A percentile compares a stretch with the other conserved stretches of the same genome.
Evolutionary conservation across 2,888 invertebrate species (phyloP).

Genomic region (Piscicola geometra): DNA sequence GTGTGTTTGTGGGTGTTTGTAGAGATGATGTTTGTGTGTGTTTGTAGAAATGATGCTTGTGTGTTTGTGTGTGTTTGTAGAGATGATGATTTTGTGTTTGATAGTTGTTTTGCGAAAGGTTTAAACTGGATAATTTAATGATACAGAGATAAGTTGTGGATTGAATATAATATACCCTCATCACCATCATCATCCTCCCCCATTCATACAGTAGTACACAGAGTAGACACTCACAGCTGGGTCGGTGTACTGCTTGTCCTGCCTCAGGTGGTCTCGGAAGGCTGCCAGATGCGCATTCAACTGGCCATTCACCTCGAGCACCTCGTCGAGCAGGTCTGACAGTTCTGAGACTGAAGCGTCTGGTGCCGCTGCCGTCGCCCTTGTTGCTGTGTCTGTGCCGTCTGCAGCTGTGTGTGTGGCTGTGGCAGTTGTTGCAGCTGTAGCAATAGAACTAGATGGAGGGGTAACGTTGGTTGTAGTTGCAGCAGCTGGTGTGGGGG

Average conservation of each 20-base stretch:
- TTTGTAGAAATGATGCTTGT: too few relatives aligned
- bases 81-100: too few relatives aligned
- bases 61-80: too few relatives aligned
- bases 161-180: too few relatives aligned
- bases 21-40: too few relatives aligned
- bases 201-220: too few relatives aligned
- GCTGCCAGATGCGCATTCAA: slow-evolving; percentile 18
- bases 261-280: slow-evolving; percentile 22
- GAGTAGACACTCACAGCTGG: not conserved
- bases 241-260: not conserved
- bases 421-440: not conserved
- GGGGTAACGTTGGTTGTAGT: not conserved
- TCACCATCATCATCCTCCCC: too few relatives aligned
- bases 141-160: too few relatives aligned
- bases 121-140: too few relatives aligned
- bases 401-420: not conserved
- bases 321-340: slow-evolving; percentile 26
- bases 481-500: too few relatives aligned
- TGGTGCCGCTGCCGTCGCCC: slow-evolving; percentile 57
- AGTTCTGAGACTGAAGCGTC: slow-evolving; percentile 31
- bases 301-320: slow-evolving; percentile 22
- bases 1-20: too few relatives aligned
- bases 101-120: too few relatives aligned
- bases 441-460: not conserved
- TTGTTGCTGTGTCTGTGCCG: not conserved